phyloP scores from a whole-genome alignment of 30 jellyfish, hydroid and myxozoan genomes.

The Turritopsis dohrnii region DNA sequence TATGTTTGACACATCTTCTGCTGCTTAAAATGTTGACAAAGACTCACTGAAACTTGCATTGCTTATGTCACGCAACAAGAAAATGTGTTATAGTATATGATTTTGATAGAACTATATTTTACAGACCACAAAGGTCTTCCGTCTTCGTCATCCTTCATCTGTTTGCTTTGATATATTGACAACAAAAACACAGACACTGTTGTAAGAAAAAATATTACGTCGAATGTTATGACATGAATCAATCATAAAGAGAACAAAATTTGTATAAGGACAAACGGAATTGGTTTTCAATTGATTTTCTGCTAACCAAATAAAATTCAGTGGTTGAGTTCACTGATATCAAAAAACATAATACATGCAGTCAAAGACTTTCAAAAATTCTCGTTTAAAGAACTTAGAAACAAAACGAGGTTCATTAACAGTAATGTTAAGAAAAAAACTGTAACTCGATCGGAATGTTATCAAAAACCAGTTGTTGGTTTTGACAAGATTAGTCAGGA shows the following conservation, averaged over 20 bases:
- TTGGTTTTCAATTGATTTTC: not conserved
- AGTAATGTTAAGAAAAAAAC: not conserved
- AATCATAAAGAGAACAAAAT: not conserved
- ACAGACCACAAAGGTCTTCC: not conserved
- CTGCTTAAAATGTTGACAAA: too few relatives aligned
- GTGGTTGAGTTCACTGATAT: not conserved
- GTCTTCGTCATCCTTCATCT: not conserved
- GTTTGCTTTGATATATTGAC: not conserved
- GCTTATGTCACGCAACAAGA: not conserved
- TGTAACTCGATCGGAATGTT: not conserved
- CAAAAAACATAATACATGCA: not conserved
- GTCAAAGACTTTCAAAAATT: not conserved
- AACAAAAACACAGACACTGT: not conserved
- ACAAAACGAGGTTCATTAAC: not conserved
- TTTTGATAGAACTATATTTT: not conserved
- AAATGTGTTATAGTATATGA: not conserved
- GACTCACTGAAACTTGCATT: not conserved
- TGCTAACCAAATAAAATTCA: not conserved
- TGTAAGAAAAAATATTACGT: not conserved
- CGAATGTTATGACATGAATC: not conserved
- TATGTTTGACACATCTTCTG: too few relatives aligned
- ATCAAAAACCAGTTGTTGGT: not conserved
- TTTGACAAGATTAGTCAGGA: not conserved
- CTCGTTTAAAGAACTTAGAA: not conserved
- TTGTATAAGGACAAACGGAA: not conserved